Evolutionary conservation across 2,888 invertebrate genomes (phyloP), one percentile per base, ranked within the genome.

Genomic region (Scaeva pyrastri): DNA sequence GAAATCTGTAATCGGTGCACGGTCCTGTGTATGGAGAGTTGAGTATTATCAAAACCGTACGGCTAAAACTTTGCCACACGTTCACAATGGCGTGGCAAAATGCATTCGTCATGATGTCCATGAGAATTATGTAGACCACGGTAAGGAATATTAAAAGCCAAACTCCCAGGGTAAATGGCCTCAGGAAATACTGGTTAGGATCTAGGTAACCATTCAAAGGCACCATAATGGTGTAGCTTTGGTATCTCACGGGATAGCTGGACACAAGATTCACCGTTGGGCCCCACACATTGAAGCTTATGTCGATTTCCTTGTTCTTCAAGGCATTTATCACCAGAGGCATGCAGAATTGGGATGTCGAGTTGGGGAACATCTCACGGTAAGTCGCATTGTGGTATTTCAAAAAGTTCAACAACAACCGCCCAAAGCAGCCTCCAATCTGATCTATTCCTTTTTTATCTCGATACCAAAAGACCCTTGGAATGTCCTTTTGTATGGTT

Each of bases 111-210:
- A 72, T 0, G 0, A 78, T 21, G 21, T 78, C 62, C 21, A 78
- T 45, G 10, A 39, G 11, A 0, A 39, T 41, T 16, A 76, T 68
- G 55, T 76, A 80, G 39, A 58, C 12, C 1, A 76, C 1, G 0
- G 52, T 72, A 2, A 66, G 1, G 10, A 12, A 58, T 16, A 84
- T 75, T 16, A 19, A 72, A 0, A 72, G 12, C 84, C 84, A 84
- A 2, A 72, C 80, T 3, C 11, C 2, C 2, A 12, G 12, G 0
- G 71, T 2, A 21, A 84, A 84, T 5, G 84, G 84, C 31, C 75
- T 43, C 1, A 66, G 1, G 8, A 76, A 84, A 31, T 84, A 84
- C 66, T 80, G 43, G 41, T 76, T 26, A 0, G 84, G 75, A 41
- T 84, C 52, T 12, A 84, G 12, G 12, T 48, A 14, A 2, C 60